Evolutionary conservation across 2,797 vertebrate genomes (phyloP), one percentile per base, ranked within the genome.

Genomic region (Euphonia xanthogaster): DNA sequence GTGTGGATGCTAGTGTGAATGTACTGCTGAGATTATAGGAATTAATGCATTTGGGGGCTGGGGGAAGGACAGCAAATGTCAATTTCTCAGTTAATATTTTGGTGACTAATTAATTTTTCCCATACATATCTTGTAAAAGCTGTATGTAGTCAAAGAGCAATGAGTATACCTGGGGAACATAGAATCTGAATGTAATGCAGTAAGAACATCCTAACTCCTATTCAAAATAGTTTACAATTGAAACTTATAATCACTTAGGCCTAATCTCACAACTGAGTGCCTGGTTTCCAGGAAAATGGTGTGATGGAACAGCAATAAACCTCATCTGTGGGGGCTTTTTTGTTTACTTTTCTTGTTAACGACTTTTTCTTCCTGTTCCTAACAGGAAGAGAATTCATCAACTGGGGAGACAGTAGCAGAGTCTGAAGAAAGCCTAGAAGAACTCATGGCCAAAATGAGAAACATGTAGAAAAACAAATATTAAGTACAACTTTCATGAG

Each of bases 401-500:
- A 78, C 88, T 33, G 99, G 97, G 12, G 98, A 98, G 31, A 97
- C 97, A 0, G 98, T 99, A 72, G 97, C 97, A 53, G 99, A 99
- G 44, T 98, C 99, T 2, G 98, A 99, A 39, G 98, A 99, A 97
- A 99, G 99, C 97, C 97, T 99, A 75, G 99, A 99, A 90, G 99
- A 99, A 61, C 98, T 99, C 90, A 99, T 99, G 99, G 98, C 99
- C 94, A 99, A 98, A 94, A 99, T 99, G 99, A 99, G 97, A 96
- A 99, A 98, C 79, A 95, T 99, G 94, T 99, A 99, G 94, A 50
- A 84, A 37, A 92, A 16, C 47, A 54, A 70, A 35, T 62, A 55
- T 2, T 13, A 68, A 86, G 28, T 74, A 72, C 40, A 74, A 63
- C 37, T 60, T 75, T 5, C 3, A 25, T 37, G 33, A 60, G 14